Base-by-base conservation (phyloP, 1,140 invertebrate genomes). In the Ephestia elutella region DNA sequence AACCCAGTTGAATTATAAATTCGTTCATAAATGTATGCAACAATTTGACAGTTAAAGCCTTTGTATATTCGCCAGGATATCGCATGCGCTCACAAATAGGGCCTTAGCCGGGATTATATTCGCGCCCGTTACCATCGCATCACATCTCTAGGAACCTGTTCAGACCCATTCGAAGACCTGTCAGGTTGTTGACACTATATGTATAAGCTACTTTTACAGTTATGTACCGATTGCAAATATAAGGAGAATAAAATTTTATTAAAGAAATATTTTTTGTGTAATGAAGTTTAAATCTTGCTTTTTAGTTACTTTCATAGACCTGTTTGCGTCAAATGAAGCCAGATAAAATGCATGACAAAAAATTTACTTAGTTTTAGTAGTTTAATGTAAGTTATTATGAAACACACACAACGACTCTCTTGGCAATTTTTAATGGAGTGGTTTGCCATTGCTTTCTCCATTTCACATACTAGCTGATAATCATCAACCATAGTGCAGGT, bases 161-260 rank as follows among this genome's bases (percentile, higher is more conserved):
- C 71, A 73, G 63, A 63, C 21, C 21, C 21, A 25, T 49, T 65
- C 68, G 71, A 68, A 72, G 73, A 68, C 66, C 56, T 71, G 63
- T 65, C 66, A 64, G 79, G 77, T 78, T 77, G 61, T 82, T 82
- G 76, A 82, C 79, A 76, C 76, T 75, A 67, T 70, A 63, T 56
- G 57, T 64, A 67, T 68, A 63, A 66, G 64, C 61, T 70, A 72
- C 65, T 62, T 67, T 68, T 75, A 78, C 76, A 72, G 71, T 75
- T 78, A 75, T 53, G 68, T 73, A 68, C 62, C 35, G 67, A 54
- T 49, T 55, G 65, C 63, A 71, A 66, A 62, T 38, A 11, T 65
- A 57, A 44, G n/a, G n/a, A 25, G 21, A 25, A 25, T 25, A 25
- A 7, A n/a, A 3, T 25, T 25, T 25, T 25, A 25, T 25, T 3